Evolutionary conservation across 2,113 vertebrate species (phyloP).

Genomic region (Suricata suricatta): DNA sequence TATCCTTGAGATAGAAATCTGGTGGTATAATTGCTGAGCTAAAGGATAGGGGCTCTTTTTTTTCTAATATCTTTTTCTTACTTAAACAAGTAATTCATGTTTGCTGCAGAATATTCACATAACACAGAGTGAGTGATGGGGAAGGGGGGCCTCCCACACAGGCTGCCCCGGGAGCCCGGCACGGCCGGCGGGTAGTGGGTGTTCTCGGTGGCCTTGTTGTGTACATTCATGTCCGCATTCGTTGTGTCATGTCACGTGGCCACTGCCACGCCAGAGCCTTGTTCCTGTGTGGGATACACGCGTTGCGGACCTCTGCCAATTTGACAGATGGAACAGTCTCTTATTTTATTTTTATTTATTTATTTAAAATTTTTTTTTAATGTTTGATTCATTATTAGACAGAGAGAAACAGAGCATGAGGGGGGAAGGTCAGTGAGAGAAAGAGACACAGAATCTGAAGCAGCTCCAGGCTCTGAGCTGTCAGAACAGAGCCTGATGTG

Average conservation of each 20-base stretch:
- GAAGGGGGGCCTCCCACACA: neutral
- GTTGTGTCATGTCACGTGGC: too few relatives aligned
- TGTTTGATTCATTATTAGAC: too few relatives aligned
- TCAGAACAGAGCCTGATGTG: too few relatives aligned
- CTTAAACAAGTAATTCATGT: neutral
- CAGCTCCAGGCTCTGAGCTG: too few relatives aligned
- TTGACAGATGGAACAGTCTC: neutral
- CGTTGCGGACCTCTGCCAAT: neutral
- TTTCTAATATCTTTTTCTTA: neutral
- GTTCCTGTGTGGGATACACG: too few relatives aligned
- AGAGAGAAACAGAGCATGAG: too few relatives aligned
- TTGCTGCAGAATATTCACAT: neutral
- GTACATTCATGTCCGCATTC: neutral
- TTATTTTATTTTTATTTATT: neutral
- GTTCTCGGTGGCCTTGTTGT: neutral
- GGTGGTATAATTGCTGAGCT: neutral
- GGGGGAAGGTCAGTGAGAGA: too few relatives aligned
- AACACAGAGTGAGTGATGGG: neutral
- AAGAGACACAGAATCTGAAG: too few relatives aligned
- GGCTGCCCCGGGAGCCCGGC: neutral
- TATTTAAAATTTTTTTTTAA: too few relatives aligned
- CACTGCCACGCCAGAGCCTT: neutral
- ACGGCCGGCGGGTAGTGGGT: neutral
- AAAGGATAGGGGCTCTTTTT: neutral
- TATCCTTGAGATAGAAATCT: neutral